phyloP scores from a whole-genome alignment of 2,113 vertebrate species.

The Machaerirhynchus nigripectus region DNA sequence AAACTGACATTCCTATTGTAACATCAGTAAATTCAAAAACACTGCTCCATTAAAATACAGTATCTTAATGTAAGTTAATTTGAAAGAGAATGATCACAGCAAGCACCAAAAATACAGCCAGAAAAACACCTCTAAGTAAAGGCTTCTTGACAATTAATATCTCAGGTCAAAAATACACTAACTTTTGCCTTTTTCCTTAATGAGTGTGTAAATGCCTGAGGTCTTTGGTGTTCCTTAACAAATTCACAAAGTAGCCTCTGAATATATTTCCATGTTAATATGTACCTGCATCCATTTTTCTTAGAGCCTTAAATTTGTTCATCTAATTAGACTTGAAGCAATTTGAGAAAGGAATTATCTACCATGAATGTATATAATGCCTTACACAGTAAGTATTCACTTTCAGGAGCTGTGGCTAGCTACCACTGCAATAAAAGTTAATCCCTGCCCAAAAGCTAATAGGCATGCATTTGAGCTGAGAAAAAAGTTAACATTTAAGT shows the following conservation, averaged over 20 bases:
- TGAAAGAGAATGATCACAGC: background rate
- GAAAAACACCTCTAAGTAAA: background rate
- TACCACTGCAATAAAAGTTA: background rate
- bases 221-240: accelerated
- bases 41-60: background rate
- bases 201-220: background rate
- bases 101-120: background rate
- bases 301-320: background rate
- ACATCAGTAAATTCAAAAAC: background rate
- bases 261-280: background rate
- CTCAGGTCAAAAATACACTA: background rate
- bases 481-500: background rate
- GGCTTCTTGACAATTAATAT: background rate
- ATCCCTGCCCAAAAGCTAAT: background rate
- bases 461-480: background rate
- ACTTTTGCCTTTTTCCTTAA: background rate
- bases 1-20: background rate
- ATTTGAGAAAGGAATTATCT: background rate
- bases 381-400: background rate
- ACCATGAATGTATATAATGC: background rate
- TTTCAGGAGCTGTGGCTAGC: background rate
- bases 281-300: background rate
- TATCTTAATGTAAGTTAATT: background rate
- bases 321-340: background rate
- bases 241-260: background rate